These are phyloP conservation scores for Macroramphosus scolopax DNA, from an alignment of 2,797 vertebrate species.

Conservation along the genomic window DNA sequence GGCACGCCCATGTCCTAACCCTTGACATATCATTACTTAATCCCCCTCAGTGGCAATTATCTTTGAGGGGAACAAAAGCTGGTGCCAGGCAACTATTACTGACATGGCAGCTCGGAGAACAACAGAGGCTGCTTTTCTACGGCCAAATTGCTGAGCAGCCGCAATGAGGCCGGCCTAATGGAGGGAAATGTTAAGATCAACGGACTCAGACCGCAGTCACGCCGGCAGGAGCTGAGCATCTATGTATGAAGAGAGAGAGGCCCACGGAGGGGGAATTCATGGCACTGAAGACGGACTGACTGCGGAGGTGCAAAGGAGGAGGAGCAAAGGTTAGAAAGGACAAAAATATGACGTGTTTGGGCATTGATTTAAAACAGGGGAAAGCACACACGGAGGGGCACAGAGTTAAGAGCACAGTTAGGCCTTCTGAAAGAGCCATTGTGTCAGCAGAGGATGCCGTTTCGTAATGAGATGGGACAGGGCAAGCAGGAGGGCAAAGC, in stretches of 20 bases:
- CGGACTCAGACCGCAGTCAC: constrained; percentile 30
- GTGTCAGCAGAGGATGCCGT: constrained; percentile 41
- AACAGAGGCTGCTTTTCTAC: constrained; percentile 43
- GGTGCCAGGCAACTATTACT: constrained; percentile 55
- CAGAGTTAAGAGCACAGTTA: constrained; percentile 8
- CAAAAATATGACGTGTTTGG: constrained; percentile 5
- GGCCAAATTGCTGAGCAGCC: constrained; percentile 58
- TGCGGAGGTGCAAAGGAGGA: neutral
- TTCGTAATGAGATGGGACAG: constrained; percentile 53
- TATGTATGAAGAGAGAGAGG: constrained; percentile 17
- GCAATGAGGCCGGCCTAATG: constrained; percentile 43
- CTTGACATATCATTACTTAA: constrained; percentile 62
- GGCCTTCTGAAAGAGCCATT: constrained; percentile 32
- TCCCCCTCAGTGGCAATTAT: constrained; percentile 55
- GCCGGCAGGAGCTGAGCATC: constrained; percentile 26
- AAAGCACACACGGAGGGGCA: neutral
- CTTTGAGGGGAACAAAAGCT: constrained; percentile 53
- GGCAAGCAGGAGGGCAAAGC: constrained; percentile 50
- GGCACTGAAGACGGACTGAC: constrained; percentile 2
- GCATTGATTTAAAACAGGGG: constrained; percentile 19
- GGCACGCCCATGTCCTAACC: constrained; percentile 38
- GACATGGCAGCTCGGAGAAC: constrained; percentile 60
- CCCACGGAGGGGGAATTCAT: neutral
- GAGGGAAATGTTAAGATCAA: constrained; percentile 60
- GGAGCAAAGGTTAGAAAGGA: neutral